phyloP scores from a whole-genome alignment of 2,888 invertebrate species.

The Sesia apiformis region DNA sequence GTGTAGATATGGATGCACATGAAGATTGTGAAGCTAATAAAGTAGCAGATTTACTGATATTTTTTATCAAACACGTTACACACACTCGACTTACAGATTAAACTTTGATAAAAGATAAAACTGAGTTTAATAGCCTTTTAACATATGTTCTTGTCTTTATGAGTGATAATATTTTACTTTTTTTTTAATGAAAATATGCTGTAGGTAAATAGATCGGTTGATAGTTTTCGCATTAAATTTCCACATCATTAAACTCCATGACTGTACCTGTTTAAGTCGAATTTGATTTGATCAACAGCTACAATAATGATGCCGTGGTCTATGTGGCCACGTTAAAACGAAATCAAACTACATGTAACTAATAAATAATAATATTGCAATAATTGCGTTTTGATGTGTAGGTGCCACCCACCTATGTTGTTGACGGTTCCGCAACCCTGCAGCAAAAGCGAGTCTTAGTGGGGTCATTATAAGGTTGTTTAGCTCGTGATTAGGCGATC shows the following conservation, averaged over 20 bases:
- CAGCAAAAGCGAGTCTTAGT: conserved; percentile 52
- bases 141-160: conserved; percentile 8
- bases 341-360: neutral
- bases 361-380: conserved; percentile 35
- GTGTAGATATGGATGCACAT: conserved; percentile 29
- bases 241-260: too few species aligned
- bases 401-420: conserved; percentile 49
- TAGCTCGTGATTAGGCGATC: conserved; percentile 55
- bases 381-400: conserved; percentile 46
- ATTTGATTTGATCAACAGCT: too few species aligned
- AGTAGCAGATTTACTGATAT: conserved; percentile 57
- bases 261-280: too few species aligned
- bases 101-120: conserved; percentile 51
- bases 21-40: conserved; percentile 20
- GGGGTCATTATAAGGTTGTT: conserved; percentile 61
- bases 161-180: too few species aligned
- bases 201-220: too few species aligned
- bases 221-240: too few species aligned
- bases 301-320: too few species aligned
- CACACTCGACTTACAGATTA: conserved; percentile 44
- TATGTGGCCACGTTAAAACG: neutral
- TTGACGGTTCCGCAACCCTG: conserved; percentile 55
- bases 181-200: too few species aligned
- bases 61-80: conserved; percentile 44
- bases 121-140: conserved; percentile 54